Conservation (phyloP, 2,113 vertebrate species). For the Pterocles orientalis region DNA sequence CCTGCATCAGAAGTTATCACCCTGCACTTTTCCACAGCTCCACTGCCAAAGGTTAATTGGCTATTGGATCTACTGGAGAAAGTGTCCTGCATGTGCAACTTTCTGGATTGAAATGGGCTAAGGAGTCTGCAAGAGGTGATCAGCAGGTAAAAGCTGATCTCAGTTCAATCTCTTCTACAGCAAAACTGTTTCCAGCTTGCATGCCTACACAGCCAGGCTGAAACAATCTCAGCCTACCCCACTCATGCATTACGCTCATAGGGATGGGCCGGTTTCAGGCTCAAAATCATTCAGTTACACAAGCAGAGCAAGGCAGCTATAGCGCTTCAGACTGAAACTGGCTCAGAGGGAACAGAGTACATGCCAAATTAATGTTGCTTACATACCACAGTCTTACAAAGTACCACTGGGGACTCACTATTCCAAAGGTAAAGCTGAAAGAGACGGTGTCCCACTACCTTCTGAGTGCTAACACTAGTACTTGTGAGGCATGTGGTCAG, state of each 20-base stretch:
- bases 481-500: background rate
- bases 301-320: background rate
- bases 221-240: background rate
- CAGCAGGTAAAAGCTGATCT: background rate
- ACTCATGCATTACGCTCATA: background rate
- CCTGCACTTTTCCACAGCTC: background rate
- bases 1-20: background rate
- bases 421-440: background rate
- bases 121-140: background rate
- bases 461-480: background rate
- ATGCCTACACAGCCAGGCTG: background rate
- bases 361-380: fast-evolving
- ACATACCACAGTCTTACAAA: background rate
- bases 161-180: background rate
- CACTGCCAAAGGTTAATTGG: background rate
- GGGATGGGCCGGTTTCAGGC: background rate
- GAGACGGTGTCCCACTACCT: background rate
- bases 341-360: background rate
- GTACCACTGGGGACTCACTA: background rate
- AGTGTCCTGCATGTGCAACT: background rate
- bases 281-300: background rate
- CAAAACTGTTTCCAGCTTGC: background rate
- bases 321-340: background rate
- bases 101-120: background rate
- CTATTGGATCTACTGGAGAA: background rate